Base-by-base conservation (phyloP, 1,140 invertebrate species). In the Hyphantria cunea region DNA sequence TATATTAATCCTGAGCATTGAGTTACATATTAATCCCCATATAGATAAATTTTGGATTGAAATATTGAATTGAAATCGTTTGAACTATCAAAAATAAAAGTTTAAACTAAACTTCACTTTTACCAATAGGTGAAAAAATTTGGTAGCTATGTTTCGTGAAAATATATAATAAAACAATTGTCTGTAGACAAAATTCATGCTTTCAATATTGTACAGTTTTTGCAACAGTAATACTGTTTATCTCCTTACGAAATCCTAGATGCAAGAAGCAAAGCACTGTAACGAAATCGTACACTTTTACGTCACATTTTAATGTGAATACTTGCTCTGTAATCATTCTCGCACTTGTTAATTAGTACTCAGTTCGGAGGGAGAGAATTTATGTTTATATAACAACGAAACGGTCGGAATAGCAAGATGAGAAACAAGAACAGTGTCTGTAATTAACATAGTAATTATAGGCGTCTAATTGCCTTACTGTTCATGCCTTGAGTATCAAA, bases 381-480 rank as follows among this genome's bases (percentile, higher is more conserved):
- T 69, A 78, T 84, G 79, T 86, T 86, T 82, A 82, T 78, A 84
- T 80, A 81, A 82, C 79, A 84, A 77, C 74, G 76, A 68, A 74
- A 78, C 73, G 74, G 72, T 76, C 61, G 76, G 68, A 78, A 76
- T 76, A 61, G 72, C 70, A 71, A 80, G 81, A 81, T 79, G 80
- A 70, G 74, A 80, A 81, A 80, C 80, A 83, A 76, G 80, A 80
- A 73, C 78, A 67, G 56, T 75, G 72, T 76, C 80, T 87, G 82
- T 80, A 87, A 87, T 85, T 87, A 87, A 84, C 84, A 84, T 85
- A 66, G 82, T 85, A 87, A 87, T 85, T 87, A 85, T 86, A 86
- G 82, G 76, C 75, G 81, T 80, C 80, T 85, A 87, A 84, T 85
- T 87, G 81, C 74, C 76, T 78, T 68, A 76, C 68, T 78, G 80